Percentiles rank a stretch among this genome's conserved stretches.
Conservation (phyloP, 2,113 vertebrate genomes). For the Phaethornis superciliosus region DNA sequence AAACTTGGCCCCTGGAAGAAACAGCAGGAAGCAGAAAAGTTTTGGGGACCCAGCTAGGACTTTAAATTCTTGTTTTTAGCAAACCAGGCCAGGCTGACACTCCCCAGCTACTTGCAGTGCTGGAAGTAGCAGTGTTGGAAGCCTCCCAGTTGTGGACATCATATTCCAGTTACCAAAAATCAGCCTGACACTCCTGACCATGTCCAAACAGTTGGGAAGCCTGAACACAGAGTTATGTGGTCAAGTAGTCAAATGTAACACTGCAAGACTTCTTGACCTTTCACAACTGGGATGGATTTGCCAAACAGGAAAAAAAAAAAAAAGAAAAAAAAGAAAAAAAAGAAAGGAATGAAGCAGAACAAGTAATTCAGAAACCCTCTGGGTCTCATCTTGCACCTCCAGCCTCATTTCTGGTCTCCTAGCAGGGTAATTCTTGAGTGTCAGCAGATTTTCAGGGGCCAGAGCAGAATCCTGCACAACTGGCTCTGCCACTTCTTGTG, state of each 20-base stretch:
- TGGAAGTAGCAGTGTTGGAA: background rate
- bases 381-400: constrained; percentile 5
- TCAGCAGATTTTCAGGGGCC: constrained; percentile 33
- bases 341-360: constrained; percentile 45
- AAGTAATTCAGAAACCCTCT: constrained; percentile 24
- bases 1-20: background rate
- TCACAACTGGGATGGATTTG: constrained; percentile 42
- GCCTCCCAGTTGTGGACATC: background rate
- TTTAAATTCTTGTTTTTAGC: background rate
- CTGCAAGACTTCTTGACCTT: constrained; percentile 28
- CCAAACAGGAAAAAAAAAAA: background rate
- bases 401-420: background rate
- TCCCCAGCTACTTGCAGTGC: background rate
- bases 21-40: background rate
- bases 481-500: background rate
- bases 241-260: constrained; percentile 14
- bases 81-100: background rate
- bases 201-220: background rate
- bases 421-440: background rate
- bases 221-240: background rate
- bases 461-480: constrained; percentile 11
- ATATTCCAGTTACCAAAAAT: constrained; percentile 14
- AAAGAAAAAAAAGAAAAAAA: background rate
- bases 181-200: background rate
- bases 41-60: background rate